Evolutionary conservation across 2,888 invertebrate genomes (phyloP).

Genomic region (Apamea sordens): DNA sequence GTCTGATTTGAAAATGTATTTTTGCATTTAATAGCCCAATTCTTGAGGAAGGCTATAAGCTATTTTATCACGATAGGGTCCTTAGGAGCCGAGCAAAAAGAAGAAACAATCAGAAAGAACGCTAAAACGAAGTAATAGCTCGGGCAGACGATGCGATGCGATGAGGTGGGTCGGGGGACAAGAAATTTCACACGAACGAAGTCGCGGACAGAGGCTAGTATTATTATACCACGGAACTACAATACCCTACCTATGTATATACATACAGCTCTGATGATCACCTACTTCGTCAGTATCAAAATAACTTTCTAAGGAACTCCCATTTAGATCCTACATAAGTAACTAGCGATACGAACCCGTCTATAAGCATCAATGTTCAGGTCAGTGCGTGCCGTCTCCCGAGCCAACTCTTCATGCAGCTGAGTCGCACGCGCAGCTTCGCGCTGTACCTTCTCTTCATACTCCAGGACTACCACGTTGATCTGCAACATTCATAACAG

Average conservation of each 20-base stretch:
- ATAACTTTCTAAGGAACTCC: not conserved
- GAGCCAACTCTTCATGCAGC: slow-evolving; percentile 82
- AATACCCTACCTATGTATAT: not conserved
- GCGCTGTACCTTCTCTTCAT: slow-evolving; percentile 87
- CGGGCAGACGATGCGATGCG: no score
- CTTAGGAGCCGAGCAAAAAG: not conserved
- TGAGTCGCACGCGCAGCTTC: slow-evolving; percentile 80
- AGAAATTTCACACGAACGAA: not conserved
- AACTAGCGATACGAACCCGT: slow-evolving; percentile 73
- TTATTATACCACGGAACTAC: not conserved
- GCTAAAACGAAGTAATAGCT: not conserved
- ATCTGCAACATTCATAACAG: slow-evolving; percentile 73
- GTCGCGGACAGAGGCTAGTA: no score
- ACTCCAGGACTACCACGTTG: slow-evolving; percentile 85
- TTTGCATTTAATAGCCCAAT: no score
- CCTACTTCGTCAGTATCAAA: no score
- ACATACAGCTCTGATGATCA: no score
- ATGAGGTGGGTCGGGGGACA: not conserved
- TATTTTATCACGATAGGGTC: not conserved
- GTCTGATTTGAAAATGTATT: no score
- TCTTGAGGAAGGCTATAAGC: no score
- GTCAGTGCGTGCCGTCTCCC: slow-evolving; percentile 80
- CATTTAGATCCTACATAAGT: not conserved
- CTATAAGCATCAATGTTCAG: slow-evolving; percentile 85
- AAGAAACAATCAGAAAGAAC: not conserved